Evolutionary conservation across 2,113 vertebrate species (phyloP), one percentile per base, ranked within the genome.

Genomic region (Hippocampus abdominalis): DNA sequence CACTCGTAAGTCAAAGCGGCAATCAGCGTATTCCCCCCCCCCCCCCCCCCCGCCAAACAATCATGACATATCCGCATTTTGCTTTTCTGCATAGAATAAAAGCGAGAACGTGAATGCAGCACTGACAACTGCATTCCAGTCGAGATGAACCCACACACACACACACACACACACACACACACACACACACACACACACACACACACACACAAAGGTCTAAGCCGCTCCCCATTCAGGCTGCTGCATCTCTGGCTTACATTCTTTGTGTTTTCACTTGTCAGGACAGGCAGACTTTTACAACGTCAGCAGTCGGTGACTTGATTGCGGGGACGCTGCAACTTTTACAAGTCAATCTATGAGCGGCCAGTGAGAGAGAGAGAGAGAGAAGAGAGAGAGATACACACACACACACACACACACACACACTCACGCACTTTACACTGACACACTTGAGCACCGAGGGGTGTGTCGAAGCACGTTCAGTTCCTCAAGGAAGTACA

Each of bases 401-500:
- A 77, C 70, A 87, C 68, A 81, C 67, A 68, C 57, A 74, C 64
- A 72, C 46, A 77, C 51, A 77, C 61, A 71, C 68, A 48, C 36
- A 82, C 51, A 75, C 40, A 73, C 42, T 78, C 29, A 79, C 36
- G 81, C 27, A 68, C 66, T 3, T 23, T 11, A 76, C 62, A 74
- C 60, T 36, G 5, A 81, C 59, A 64, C 79, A 81, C 27, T 32
- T 60, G 27, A 36, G 57, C 57, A 18, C 15, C 15, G 75, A 90
- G 90, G 91, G 91, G 92, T 92, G 92, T 93, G 91, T 89, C 90
- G 89, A 84, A 83, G 82, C 90, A 89, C 42, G 88, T 90, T 91
- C 89, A 92, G 91, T 92, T 93, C 92, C 92, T 93, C 89, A 87
- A 93, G 92, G 92, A 93, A 93, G 91, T 93, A 64, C 81, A 85